Evolutionary conservation across 2,888 invertebrate genomes (phyloP).

Genomic region (Athalia circularis): DNA sequence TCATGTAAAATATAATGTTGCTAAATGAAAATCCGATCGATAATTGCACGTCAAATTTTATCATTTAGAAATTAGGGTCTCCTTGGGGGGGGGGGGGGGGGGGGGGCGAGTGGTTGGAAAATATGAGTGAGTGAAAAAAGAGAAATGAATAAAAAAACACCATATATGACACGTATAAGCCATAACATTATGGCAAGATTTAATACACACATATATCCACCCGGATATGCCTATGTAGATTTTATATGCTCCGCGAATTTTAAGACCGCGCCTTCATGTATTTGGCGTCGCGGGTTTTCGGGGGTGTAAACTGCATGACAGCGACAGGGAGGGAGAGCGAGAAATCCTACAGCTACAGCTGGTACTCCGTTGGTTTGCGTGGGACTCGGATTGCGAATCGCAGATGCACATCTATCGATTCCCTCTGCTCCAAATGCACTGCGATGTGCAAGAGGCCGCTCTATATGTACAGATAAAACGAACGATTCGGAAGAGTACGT

Average conservation of each 20-base stretch:
- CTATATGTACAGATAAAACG: too few species aligned
- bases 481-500: too few species aligned
- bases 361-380: slow-evolving; percentile 2
- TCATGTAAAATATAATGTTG: too few species aligned
- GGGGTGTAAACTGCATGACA: too few species aligned
- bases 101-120: not conserved
- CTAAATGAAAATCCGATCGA: too few species aligned
- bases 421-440: not conserved
- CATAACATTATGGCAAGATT: not conserved
- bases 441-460: not conserved
- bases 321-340: not conserved
- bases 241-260: not conserved
- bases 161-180: not conserved
- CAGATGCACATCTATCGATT: slow-evolving; percentile 40
- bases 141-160: not conserved
- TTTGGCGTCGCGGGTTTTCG: too few species aligned
- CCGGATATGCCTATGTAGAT: too few species aligned
- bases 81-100: too few species aligned
- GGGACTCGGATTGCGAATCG: slow-evolving; percentile 36
- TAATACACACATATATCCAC: too few species aligned
- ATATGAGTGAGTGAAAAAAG: not conserved
- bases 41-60: too few species aligned
- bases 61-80: too few species aligned
- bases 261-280: too few species aligned
- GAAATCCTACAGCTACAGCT: not conserved